Conservation (phyloP, 2,113 vertebrate genomes). For the Callithrix jacchus region DNA sequence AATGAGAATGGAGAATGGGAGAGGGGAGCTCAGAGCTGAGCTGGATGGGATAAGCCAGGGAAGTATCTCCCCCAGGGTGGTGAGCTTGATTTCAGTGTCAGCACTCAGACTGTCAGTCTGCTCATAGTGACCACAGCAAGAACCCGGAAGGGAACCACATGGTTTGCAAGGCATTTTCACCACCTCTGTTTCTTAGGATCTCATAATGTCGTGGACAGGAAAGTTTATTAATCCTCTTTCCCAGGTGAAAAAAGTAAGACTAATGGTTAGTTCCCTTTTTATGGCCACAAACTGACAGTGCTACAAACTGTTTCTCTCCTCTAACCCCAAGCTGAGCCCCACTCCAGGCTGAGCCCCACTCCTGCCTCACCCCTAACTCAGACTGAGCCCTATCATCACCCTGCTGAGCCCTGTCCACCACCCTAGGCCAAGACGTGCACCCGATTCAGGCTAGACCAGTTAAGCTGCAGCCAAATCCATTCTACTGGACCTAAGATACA, state of each 20-base stretch:
- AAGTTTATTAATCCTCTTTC: background rate
- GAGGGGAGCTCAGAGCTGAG: background rate
- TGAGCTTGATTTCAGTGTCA: background rate
- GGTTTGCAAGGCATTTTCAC: background rate
- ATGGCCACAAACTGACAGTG: background rate
- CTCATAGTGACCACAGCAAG: rapidly evolving
- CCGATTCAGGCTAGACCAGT: background rate
- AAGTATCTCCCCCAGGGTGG: background rate
- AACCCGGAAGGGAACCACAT: background rate
- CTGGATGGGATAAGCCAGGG: background rate
- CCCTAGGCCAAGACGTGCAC: background rate
- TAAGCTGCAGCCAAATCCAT: background rate
- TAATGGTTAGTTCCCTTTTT: background rate
- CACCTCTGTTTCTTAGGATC: background rate
- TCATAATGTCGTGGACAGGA: background rate
- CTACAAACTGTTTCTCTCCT: background rate
- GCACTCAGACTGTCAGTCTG: background rate
- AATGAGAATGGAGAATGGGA: slow-evolving; percentile 57
- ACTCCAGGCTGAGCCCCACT: background rate
- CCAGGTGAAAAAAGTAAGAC: background rate
- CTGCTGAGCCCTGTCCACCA: background rate
- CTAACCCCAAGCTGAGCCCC: background rate
- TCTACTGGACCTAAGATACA: background rate
- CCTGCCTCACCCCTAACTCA: slow-evolving; percentile 46
- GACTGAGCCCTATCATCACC: background rate